Evolutionary conservation across 2,888 invertebrate species (phyloP).

Genomic region (Anorthoa munda): DNA sequence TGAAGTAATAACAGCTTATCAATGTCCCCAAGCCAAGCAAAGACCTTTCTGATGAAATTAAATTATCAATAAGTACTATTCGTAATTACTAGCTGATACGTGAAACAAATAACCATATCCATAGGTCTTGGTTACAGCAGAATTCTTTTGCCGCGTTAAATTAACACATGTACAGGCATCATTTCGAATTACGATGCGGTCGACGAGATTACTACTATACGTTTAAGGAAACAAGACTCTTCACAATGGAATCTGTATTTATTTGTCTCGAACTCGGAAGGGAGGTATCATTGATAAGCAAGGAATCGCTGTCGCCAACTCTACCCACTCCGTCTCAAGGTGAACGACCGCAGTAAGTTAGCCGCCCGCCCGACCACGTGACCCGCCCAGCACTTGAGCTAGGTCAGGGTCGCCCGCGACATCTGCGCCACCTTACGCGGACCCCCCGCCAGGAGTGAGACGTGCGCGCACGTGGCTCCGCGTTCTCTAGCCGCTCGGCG

Average conservation of each 20-base stretch:
- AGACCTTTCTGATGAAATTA: slow-evolving; percentile 55
- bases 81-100: slow-evolving; percentile 53
- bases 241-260: slow-evolving; percentile 17
- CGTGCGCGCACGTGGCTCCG: slow-evolving; percentile 64
- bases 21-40: slow-evolving; percentile 42
- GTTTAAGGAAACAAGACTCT: slow-evolving; percentile 15
- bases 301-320: slow-evolving; percentile 73
- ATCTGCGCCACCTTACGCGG: slow-evolving; percentile 77
- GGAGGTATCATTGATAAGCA: slow-evolving; percentile 66
- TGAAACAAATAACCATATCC: slow-evolving; percentile 41
- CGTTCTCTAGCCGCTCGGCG: slow-evolving; percentile 71
- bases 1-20: slow-evolving; percentile 54
- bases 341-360: slow-evolving; percentile 85
- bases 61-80: slow-evolving; percentile 52
- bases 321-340: slow-evolving; percentile 85
- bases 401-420: slow-evolving; percentile 88
- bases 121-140: slow-evolving; percentile 7
- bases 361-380: slow-evolving; percentile 88
- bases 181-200: slow-evolving; percentile 33
- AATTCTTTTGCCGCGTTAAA: slow-evolving; percentile 32
- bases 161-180: slow-evolving; percentile 46
- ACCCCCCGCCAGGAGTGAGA: slow-evolving; percentile 67
- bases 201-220: slow-evolving; percentile 21
- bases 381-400: slow-evolving; percentile 88
- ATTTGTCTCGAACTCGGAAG: slow-evolving; percentile 33